Evolutionary conservation across 2,797 vertebrate genomes (phyloP), one percentile per base, ranked within the genome.

Genomic region (Muscicapa comitata): DNA sequence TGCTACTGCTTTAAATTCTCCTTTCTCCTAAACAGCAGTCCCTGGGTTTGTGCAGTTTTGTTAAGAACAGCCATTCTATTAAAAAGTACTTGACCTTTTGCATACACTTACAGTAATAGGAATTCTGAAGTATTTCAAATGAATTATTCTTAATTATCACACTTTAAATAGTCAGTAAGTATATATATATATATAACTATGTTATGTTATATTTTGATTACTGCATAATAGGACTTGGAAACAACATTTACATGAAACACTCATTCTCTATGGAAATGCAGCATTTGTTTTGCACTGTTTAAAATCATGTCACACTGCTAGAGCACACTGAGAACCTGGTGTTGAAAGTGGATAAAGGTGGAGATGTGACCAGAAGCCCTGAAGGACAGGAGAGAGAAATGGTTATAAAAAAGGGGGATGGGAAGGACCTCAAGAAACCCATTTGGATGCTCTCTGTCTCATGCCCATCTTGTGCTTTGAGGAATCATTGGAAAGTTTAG

Each of bases 41-140:
- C 57, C 35, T 91, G 35, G 28, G 45, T 94, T 92, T 86, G 26
- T 77, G 51, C 31, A 63, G 50, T 75, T 92, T n/a, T 73, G 31
- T 86, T 84, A 88, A 95, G 62, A 86, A 48, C 63, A 92, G 17
- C 25, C 63, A 72, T 71, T 80, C 92, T 74, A 88, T 89, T 92
- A 92, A 48, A 51, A 88, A 81, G 73, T 74, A 48, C 86, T 95
- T 92, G 68, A 85, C 84, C 86, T 77, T 47, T 47, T 81, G 54
- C 24, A 57, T 45, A 50, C 7, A 37, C 10, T 61, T 80, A 33
- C 12, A 66, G 33, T 17, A 84, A 33, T 40, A 79, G 24, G 48
- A 90, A 94, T 86, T 86, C 73, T 31, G 29, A 75, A 75, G 23
- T 53, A 86, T 86, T 95, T 78, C 29, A 84, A 50, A 86, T 63